phyloP scores from a whole-genome alignment of 2,888 invertebrate genomes.

The Schrankia costaestrigalis region DNA sequence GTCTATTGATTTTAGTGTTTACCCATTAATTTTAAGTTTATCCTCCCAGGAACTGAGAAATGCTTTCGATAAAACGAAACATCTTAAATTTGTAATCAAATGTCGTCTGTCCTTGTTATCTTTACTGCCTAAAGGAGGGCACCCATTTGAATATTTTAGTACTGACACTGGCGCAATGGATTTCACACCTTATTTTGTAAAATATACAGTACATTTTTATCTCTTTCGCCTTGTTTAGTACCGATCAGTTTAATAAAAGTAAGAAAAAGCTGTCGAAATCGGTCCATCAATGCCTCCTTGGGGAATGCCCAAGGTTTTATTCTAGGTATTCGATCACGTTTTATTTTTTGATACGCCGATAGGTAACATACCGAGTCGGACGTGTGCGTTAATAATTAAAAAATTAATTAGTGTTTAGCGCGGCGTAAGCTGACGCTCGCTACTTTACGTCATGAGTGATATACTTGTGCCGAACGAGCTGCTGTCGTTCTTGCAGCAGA shows the following conservation, averaged over 20 bases:
- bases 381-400: too few species aligned
- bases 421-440: too few species aligned
- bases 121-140: slow-evolving; percentile 16
- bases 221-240: slow-evolving; percentile 9
- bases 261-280: slow-evolving; percentile 13
- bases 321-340: slow-evolving; percentile 9
- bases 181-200: background rate
- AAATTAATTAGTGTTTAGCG: too few species aligned
- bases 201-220: slow-evolving; percentile 8
- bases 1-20: too few species aligned
- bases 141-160: slow-evolving; percentile 21
- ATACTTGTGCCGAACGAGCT: too few species aligned
- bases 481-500: too few species aligned
- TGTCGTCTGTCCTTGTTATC: slow-evolving; percentile 13
- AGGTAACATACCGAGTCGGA: too few species aligned
- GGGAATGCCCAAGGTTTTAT: slow-evolving; percentile 12
- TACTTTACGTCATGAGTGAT: too few species aligned
- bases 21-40: too few species aligned
- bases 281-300: slow-evolving; percentile 4
- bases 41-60: background rate
- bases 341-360: slow-evolving; percentile 10
- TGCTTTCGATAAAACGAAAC: slow-evolving; percentile 9
- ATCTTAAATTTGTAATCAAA: slow-evolving; percentile 23
- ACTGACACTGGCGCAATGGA: slow-evolving; percentile 1
- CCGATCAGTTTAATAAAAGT: slow-evolving; percentile 14